A percentile compares a stretch with the other conserved stretches of the same genome.
phyloP scores from a whole-genome alignment of 2,113 vertebrate genomes.

The chimpanzee (Pan troglodytes) region NHGRI_mPanTro3-v2.1_pri NC_072410.2:37003001-37003500 shows the following conservation, averaged over 20 bases:
- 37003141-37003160: not conserved
- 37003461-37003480: rapidly evolving
- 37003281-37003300: not conserved
- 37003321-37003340: not conserved
- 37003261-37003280: not conserved
- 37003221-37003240: not conserved
- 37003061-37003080: not conserved
- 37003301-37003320: not conserved
- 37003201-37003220: not conserved
- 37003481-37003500: not conserved
- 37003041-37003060: not conserved
- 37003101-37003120: not conserved
- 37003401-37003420: not conserved
- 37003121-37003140: not conserved
- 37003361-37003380: not conserved
- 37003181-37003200: not conserved
- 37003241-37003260: not conserved
- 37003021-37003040: not conserved
- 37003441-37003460: not conserved
- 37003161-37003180: not conserved
- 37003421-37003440: not conserved
- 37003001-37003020: not conserved
- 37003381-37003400: not conserved
- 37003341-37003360: not conserved
- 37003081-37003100: not conserved